Evolutionary conservation across 2,888 invertebrate genomes (phyloP).

Genomic region (Aphodius sticticus): DNA sequence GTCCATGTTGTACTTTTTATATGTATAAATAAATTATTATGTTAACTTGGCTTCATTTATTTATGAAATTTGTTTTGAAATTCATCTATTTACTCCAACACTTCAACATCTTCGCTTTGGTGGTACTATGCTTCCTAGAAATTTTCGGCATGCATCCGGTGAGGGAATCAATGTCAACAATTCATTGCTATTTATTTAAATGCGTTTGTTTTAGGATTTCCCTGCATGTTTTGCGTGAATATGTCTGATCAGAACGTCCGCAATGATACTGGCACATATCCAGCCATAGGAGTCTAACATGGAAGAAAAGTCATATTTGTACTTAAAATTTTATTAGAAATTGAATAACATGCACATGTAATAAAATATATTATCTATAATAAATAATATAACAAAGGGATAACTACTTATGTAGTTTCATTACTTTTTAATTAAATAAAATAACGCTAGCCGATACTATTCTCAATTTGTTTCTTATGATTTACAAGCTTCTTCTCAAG

Average conservation of each 20-base stretch:
- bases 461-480: slow-evolving; percentile 28
- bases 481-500: slow-evolving; percentile 36
- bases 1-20: slow-evolving; percentile 47
- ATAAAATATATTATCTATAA: not conserved
- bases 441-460: not conserved
- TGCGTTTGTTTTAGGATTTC: slow-evolving; percentile 50
- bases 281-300: slow-evolving; percentile 32
- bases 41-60: slow-evolving; percentile 23
- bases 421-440: not conserved
- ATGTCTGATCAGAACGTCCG: slow-evolving; percentile 53
- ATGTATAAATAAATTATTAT: slow-evolving; percentile 41
- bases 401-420: not conserved
- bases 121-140: slow-evolving; percentile 20
- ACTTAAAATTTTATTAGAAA: not conserved
- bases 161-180: slow-evolving; percentile 5
- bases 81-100: not conserved
- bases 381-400: slow-evolving; percentile 11
- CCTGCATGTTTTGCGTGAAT: slow-evolving; percentile 55
- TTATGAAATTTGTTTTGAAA: slow-evolving; percentile 9
- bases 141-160: slow-evolving; percentile 19
- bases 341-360: not conserved
- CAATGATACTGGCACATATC: slow-evolving; percentile 30
- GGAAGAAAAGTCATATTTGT: not conserved
- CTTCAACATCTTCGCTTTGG: slow-evolving; percentile 9
- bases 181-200: slow-evolving; percentile 17